Conservation (phyloP, 1,140 invertebrate genomes). For the Tetramorium parvispinum region DNA sequence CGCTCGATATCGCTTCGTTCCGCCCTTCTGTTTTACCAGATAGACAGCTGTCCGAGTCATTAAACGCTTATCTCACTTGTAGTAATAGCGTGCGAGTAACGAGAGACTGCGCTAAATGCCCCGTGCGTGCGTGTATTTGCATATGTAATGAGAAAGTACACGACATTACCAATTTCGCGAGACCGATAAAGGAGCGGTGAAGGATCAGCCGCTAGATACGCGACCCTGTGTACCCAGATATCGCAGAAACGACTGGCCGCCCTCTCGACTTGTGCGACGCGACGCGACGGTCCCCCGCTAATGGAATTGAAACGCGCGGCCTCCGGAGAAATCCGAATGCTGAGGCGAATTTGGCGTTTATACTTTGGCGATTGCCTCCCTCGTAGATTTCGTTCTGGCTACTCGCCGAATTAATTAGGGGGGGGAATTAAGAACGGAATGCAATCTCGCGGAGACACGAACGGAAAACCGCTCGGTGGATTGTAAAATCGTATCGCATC, state of each 20-base stretch:
- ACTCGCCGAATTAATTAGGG: conserved; percentile 12
- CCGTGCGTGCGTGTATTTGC: conserved; percentile 50
- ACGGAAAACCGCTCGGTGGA: background rate
- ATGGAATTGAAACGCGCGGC: conserved; percentile 30
- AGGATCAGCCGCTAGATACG: conserved; percentile 25
- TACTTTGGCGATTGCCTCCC: background rate
- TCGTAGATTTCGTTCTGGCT: background rate
- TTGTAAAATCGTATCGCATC: background rate
- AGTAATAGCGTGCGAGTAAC: conserved; percentile 70
- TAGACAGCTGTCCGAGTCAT: conserved; percentile 65
- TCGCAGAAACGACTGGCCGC: conserved; percentile 7
- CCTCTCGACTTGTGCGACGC: background rate
- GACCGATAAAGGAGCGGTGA: background rate
- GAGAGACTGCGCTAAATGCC: conserved; percentile 58
- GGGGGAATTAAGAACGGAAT: background rate
- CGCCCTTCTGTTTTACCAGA: conserved; percentile 25
- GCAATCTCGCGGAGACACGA: background rate
- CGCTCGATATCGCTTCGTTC: conserved; percentile 41
- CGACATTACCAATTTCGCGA: conserved; percentile 61
- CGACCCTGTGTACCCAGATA: background rate
- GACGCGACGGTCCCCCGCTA: background rate
- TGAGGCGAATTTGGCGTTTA: background rate
- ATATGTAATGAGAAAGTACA: conserved; percentile 58
- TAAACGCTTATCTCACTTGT: conserved; percentile 64
- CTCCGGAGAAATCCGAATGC: background rate